Evolutionary conservation across 2,113 vertebrate species (phyloP), one percentile per base, ranked within the genome.

Genomic region (Notiomystis cincta): DNA sequence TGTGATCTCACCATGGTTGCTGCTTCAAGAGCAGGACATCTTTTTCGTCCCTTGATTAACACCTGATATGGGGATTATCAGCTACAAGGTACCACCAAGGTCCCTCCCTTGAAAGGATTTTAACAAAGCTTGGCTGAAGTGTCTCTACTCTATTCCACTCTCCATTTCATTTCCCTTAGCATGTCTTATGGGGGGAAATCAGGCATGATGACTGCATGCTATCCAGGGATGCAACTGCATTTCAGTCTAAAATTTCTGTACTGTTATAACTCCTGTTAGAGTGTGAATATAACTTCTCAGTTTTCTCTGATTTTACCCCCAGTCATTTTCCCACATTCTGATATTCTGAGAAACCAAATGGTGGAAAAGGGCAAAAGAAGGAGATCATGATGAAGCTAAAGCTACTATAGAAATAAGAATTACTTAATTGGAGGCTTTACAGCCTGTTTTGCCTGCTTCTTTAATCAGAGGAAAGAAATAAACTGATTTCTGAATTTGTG

Each of bases 61-160:
- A 40, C 6, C 12, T 76, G 30, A 10, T 47, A 47, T 4, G 6
- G 3, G 7, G 8, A 17, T 69, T 40, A 35, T 16, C 30, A 62
- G 5, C 13, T 61, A 16, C 31, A 37, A 56, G 25, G 12, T 33
- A 27, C 31, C 48, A 48, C 47, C 0, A 0, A 62, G 22, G 37
- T 70, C 31, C 35, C 27, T 42, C 10, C 15, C 22, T 48, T 24
- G 22, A 5, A 48, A 77, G 18, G 40, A 56, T 62, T 62, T 56
- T 45, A 23, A 19, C 12, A 69, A 25, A 61, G 30, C 21, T 21
- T 35, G 25, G 12, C 15, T 69, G 7, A 10, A 13, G 17, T 18
- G n/a, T 40, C 31, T 67, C 30, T 30, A 9, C 7, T 30, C 28
- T 28, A 13, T 18, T 53, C 8, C 9, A 47, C 3, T 4, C 24